Conservation (phyloP, 2,888 invertebrate genomes). For the Pristionchus fissidentatus region DNA sequence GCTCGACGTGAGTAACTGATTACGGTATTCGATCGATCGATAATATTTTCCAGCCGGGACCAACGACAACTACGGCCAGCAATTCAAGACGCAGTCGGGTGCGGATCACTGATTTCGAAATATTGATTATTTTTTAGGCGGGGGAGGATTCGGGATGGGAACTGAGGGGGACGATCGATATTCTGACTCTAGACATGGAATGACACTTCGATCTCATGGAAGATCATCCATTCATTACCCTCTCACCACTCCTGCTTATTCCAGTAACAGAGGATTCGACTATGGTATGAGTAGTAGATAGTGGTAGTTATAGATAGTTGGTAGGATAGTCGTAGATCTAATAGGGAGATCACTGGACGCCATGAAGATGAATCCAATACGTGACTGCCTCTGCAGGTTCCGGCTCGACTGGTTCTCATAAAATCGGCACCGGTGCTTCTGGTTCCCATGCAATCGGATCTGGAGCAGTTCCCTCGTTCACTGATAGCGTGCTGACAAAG, state of each 20-base stretch:
- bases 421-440: neutral
- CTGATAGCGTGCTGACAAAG: slow-evolving; percentile 11
- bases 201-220: neutral
- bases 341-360: too few relatives aligned
- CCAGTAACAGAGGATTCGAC: slow-evolving; percentile 12
- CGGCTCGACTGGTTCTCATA: slow-evolving; percentile 20
- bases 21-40: neutral
- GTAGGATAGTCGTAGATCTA: too few relatives aligned
- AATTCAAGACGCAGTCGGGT: slow-evolving; percentile 3
- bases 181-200: neutral
- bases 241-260: slow-evolving; percentile 13
- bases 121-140: neutral
- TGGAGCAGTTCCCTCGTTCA: neutral
- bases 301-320: too few relatives aligned
- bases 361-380: too few relatives aligned
- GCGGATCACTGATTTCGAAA: neutral
- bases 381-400: too few relatives aligned
- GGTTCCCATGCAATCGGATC: slow-evolving; percentile 16
- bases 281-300: too few relatives aligned
- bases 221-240: neutral
- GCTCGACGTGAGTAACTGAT: slow-evolving; percentile 8
- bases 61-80: slow-evolving; percentile 35
- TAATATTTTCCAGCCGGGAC: slow-evolving; percentile 10
- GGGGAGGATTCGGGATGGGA: neutral
- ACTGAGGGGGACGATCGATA: neutral